Conservation (phyloP, 2,113 vertebrate species). For the Tichodroma muraria region DNA sequence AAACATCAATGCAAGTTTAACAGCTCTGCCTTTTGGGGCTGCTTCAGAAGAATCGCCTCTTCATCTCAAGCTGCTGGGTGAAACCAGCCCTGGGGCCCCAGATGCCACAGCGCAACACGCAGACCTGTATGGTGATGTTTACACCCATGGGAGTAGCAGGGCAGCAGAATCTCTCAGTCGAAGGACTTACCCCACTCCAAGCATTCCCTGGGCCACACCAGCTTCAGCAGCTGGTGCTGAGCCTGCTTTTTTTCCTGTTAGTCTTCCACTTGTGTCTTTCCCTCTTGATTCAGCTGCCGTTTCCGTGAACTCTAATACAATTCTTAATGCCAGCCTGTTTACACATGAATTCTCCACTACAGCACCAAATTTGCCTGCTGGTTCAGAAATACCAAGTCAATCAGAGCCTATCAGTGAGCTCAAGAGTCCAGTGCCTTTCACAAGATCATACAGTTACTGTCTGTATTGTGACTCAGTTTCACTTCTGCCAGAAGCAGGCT, state of each 20-base stretch:
- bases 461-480: conserved; percentile 67
- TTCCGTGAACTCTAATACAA: not conserved
- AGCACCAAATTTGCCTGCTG: conserved; percentile 6
- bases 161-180: not conserved
- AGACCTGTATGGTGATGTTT: not conserved
- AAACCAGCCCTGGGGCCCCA: not conserved
- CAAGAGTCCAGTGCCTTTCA: conserved; percentile 69
- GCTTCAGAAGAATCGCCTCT: not conserved
- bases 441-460: conserved; percentile 55
- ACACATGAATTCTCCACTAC: not conserved
- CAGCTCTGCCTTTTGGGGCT: not conserved
- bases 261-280: conserved; percentile 8
- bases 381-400: not conserved
- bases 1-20: not conserved
- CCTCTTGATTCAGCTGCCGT: not conserved
- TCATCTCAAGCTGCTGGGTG: not conserved
- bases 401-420: conserved; percentile 28
- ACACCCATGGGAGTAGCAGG: not conserved
- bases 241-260: not conserved
- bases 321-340: conserved; percentile 42
- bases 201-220: not conserved
- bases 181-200: not conserved
- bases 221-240: not conserved
- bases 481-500: conserved; percentile 61
- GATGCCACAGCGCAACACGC: not conserved